Conservation (phyloP, 2,113 vertebrate species). For the Rhinolophus ferrumequinum region DNA sequence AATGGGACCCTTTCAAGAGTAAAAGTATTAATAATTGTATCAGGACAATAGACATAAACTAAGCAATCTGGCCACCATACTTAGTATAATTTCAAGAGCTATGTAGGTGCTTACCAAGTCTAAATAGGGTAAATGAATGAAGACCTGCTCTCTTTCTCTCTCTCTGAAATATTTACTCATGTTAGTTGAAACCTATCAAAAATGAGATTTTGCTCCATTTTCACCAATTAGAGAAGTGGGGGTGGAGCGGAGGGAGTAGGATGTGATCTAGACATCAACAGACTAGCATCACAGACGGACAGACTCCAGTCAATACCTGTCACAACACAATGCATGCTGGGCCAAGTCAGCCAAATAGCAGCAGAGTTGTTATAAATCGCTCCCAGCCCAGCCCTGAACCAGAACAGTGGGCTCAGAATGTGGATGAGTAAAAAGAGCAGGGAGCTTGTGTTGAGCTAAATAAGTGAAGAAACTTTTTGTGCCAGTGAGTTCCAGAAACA, state of each 20-base stretch:
- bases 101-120: background rate
- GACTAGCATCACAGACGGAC: background rate
- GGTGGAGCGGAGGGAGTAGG: background rate
- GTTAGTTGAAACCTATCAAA: background rate
- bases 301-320: fast-evolving
- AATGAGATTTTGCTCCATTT: background rate
- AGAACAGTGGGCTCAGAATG: background rate
- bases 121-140: background rate
- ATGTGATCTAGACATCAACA: background rate
- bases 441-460: background rate
- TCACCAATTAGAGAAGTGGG: background rate
- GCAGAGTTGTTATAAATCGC: background rate
- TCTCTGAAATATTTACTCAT: background rate
- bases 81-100: background rate
- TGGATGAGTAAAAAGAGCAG: background rate
- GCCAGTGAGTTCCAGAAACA: background rate
- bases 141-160: background rate
- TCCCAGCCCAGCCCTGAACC: background rate
- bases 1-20: background rate
- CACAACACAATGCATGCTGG: background rate
- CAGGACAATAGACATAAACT: background rate
- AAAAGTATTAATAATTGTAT: background rate
- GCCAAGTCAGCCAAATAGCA: background rate
- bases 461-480: background rate
- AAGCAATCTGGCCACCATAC: background rate